phyloP scores from a whole-genome alignment of 2,888 invertebrate genomes.

The Amphimallon solstitiale region DNA sequence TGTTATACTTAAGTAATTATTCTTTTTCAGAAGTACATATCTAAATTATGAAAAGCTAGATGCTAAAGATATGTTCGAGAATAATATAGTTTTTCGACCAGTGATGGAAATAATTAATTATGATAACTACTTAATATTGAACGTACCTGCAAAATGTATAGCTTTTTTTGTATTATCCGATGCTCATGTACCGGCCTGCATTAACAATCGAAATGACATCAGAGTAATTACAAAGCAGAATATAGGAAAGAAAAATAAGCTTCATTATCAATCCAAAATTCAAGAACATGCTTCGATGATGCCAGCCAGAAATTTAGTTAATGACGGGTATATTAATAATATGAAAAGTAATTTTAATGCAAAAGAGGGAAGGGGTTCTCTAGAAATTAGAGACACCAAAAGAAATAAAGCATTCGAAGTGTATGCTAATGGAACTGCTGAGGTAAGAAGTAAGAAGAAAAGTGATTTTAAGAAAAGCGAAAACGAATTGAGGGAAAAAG shows the following conservation, averaged over 20 bases:
- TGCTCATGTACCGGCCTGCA: conserved; percentile 71
- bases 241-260: conserved; percentile 42
- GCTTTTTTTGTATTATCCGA: conserved; percentile 81
- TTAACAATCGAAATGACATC: conserved; percentile 53
- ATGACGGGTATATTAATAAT: conserved; percentile 40
- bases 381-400: not conserved
- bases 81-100: conserved; percentile 57
- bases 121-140: conserved; percentile 66
- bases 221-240: conserved; percentile 53
- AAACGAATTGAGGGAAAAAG: conserved; percentile 53
- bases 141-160: conserved; percentile 73
- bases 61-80: conserved; percentile 67
- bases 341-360: conserved; percentile 52
- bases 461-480: conserved; percentile 48
- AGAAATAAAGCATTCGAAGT: not conserved
- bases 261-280: conserved; percentile 26
- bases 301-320: conserved; percentile 54
- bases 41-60: conserved; percentile 73
- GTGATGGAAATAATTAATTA: conserved; percentile 65
- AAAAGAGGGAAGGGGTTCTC: not conserved
- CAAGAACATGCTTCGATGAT: conserved; percentile 31
- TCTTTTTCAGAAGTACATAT: conserved; percentile 66
- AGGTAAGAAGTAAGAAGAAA: conserved; percentile 12
- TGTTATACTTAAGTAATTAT: not conserved
- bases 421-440: not conserved